Evolutionary conservation across 2,888 invertebrate species (phyloP).

Genomic region (Sinelater perroti): DNA sequence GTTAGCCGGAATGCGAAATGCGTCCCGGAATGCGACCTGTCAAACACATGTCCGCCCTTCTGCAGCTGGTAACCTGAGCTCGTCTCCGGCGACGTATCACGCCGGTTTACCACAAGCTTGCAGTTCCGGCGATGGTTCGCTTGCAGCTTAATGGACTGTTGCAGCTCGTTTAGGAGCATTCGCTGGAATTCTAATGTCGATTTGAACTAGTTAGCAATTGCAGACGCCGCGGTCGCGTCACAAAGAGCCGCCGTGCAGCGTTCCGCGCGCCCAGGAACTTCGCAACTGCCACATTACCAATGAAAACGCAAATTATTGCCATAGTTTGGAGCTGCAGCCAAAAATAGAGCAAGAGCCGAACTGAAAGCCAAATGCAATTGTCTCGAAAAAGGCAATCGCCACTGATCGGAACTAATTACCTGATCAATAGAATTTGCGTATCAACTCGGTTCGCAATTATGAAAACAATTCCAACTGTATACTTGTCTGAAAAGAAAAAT

Average conservation of each 20-base stretch:
- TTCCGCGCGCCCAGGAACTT: too few species aligned
- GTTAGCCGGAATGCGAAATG: constrained; percentile 52
- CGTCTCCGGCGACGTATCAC: constrained; percentile 28
- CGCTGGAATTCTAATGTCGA: constrained; percentile 9
- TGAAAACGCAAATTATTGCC: too few species aligned
- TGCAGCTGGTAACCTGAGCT: constrained; percentile 37
- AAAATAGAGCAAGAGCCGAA: too few species aligned
- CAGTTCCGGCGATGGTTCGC: constrained; percentile 22
- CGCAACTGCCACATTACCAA: too few species aligned
- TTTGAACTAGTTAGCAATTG: constrained; percentile 9
- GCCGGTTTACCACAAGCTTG: constrained; percentile 20
- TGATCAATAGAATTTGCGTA: too few species aligned
- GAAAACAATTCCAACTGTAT: too few species aligned
- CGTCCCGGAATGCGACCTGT: constrained; percentile 48
- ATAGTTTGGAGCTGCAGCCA: too few species aligned
- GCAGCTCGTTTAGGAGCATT: constrained; percentile 9
- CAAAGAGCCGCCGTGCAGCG: constrained; percentile 4
- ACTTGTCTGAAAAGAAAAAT: too few species aligned
- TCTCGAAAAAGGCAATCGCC: too few species aligned
- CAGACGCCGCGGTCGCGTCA: background rate
- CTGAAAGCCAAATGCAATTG: too few species aligned
- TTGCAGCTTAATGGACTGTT: constrained; percentile 27
- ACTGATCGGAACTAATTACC: too few species aligned
- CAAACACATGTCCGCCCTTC: constrained; percentile 49
- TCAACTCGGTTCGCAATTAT: too few species aligned